These are phyloP conservation scores for Scaptomyza flava DNA, from an alignment of 2,888 invertebrate genomes.

Conservation along the genomic window DNA sequence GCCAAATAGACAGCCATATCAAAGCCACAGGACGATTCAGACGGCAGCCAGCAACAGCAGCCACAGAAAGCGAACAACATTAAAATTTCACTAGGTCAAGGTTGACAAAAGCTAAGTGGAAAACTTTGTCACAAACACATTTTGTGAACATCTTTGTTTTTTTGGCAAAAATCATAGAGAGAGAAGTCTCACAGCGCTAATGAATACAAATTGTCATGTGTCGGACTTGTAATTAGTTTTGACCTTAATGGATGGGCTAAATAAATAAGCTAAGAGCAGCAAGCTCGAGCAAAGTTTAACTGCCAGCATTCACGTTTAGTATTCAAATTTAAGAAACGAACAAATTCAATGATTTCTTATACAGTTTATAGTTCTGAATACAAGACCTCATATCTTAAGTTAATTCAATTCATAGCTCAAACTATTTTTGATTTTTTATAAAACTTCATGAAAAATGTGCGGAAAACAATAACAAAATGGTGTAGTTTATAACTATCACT, in stretches of 20 bases:
- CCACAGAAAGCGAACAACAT: background rate
- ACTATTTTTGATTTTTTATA: too few species aligned
- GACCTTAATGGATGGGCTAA: background rate
- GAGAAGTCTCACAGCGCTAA: constrained; percentile 24
- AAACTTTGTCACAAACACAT: constrained; percentile 37
- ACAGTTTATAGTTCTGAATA: too few species aligned
- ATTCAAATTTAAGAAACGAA: background rate
- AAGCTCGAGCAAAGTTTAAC: background rate
- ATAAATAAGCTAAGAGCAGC: background rate
- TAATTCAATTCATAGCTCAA: too few species aligned
- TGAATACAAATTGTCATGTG: constrained; percentile 32
- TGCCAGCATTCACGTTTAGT: background rate
- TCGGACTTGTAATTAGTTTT: constrained; percentile 7
- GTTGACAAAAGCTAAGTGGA: constrained; percentile 26
- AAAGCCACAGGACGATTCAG: constrained; percentile 9
- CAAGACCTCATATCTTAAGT: too few species aligned
- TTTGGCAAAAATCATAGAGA: background rate
- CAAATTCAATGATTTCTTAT: too few species aligned
- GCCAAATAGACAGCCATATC: constrained; percentile 15
- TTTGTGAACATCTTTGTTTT: constrained; percentile 9
- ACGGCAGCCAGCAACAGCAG: background rate
- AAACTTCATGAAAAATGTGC: too few species aligned
- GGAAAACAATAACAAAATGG: too few species aligned
- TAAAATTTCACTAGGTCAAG: constrained; percentile 55
- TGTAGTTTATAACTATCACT: too few species aligned